Evolutionary conservation across 2,113 vertebrate species (phyloP).

Genomic region (Lasiurus borealis): DNA sequence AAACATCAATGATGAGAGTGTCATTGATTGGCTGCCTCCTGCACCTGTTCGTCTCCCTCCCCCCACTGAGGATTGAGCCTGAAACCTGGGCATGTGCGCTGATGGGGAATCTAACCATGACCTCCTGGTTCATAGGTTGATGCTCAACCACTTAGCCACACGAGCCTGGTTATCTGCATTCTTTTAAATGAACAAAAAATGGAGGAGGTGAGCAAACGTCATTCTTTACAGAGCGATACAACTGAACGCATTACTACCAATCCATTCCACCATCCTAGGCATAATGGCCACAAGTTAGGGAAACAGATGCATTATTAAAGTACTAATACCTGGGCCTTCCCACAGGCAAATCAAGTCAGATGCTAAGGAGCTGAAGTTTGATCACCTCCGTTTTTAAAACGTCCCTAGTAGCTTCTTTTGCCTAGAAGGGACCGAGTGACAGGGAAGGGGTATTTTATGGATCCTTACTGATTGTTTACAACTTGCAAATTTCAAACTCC

Average conservation of each 20-base stretch:
- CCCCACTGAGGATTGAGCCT: too few relatives aligned
- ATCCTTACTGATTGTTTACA: background rate
- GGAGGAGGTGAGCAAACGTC: background rate
- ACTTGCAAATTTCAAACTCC: background rate
- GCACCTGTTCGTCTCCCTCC: too few relatives aligned
- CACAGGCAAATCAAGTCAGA: background rate
- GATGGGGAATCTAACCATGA: too few relatives aligned
- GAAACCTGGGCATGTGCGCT: too few relatives aligned
- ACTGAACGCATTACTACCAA: background rate
- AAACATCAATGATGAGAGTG: too few relatives aligned
- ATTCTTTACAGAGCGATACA: background rate
- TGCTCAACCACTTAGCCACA: too few relatives aligned
- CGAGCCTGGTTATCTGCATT: background rate
- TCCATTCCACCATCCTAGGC: background rate
- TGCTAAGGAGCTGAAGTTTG: background rate
- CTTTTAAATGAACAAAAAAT: slow-evolving; percentile 1
- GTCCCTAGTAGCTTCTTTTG: background rate
- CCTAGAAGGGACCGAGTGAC: background rate
- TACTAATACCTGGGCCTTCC: background rate
- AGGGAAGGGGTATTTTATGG: background rate
- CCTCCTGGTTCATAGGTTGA: too few relatives aligned
- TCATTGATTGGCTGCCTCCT: too few relatives aligned
- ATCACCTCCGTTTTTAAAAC: background rate
- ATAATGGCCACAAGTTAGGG: background rate
- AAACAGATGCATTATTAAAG: background rate